These are phyloP conservation scores for Orthosia cruda DNA, from an alignment of 2,888 invertebrate species.

Conservation along the genomic window DNA sequence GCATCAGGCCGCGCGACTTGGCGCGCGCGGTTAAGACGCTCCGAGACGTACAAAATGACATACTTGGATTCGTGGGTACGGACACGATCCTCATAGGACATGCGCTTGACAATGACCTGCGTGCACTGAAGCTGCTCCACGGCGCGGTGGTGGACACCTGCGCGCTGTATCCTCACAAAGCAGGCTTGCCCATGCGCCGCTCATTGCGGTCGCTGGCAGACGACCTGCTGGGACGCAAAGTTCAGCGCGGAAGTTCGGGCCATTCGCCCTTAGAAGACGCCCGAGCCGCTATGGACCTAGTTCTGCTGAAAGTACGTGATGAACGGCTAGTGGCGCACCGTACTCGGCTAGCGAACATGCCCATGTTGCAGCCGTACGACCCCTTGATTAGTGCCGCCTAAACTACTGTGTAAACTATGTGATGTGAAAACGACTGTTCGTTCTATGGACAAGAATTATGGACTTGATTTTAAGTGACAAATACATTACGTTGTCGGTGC, in stretches of 20 bases:
- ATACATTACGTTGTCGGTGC: conserved; percentile 89
- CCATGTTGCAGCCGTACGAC: conserved; percentile 87
- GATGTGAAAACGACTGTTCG: conserved; percentile 79
- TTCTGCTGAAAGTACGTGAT: conserved; percentile 94
- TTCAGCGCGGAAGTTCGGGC: conserved; percentile 94
- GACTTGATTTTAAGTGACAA: conserved; percentile 81
- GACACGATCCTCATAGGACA: conserved; percentile 99
- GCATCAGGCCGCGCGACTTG: conserved; percentile 94
- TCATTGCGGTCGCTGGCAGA: conserved; percentile 96
- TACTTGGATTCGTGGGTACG: conserved; percentile 95
- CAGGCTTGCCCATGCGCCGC: conserved; percentile 96
- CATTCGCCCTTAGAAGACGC: conserved; percentile 99
- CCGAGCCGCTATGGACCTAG: conserved; percentile 96
- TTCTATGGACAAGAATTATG: conserved; percentile 84
- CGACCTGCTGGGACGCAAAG: conserved; percentile 94
- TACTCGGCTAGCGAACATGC: conserved; percentile 75
- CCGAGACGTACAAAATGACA: conserved; percentile 96
- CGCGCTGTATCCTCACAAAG: conserved; percentile 96
- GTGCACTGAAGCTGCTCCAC: conserved; percentile 96
- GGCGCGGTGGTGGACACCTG: conserved; percentile 97
- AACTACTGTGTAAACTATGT: conserved; percentile 75
- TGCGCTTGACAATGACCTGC: conserved; percentile 98
- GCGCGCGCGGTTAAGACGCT: conserved; percentile 93
- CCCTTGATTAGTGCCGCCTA: conserved; percentile 89
- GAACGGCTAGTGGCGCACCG: conserved; percentile 77